phyloP scores from a whole-genome alignment of 2,797 vertebrate species.

The Mustela erminea region DNA sequence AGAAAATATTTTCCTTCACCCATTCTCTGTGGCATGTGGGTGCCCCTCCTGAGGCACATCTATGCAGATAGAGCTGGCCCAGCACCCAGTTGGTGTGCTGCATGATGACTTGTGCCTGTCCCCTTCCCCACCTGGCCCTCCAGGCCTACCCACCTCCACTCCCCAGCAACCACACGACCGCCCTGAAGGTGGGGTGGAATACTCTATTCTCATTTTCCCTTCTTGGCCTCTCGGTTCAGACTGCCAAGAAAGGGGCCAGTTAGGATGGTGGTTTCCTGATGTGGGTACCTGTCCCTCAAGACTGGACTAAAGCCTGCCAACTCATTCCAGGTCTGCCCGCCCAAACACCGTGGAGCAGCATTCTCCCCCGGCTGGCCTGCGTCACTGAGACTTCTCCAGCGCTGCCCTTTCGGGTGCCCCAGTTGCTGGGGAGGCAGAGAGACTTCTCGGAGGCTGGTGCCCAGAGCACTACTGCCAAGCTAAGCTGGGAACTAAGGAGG shows the following conservation, averaged over 20 bases:
- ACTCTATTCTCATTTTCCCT: constrained; percentile 54
- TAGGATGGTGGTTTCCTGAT: constrained; percentile 77
- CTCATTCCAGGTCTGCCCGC: constrained; percentile 57
- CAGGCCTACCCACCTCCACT: neutral
- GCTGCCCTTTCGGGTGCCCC: constrained; percentile 77
- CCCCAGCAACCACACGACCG: neutral
- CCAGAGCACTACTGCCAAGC: constrained; percentile 70
- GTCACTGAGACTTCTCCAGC: constrained; percentile 52
- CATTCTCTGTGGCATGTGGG: constrained; percentile 15
- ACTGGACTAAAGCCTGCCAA: constrained; percentile 61
- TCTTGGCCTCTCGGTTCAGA: constrained; percentile 38
- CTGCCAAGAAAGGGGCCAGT: constrained; percentile 79
- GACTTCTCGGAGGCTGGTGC: constrained; percentile 73
- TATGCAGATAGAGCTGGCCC: neutral
- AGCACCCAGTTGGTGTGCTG: neutral
- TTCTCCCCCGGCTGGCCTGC: constrained; percentile 46
- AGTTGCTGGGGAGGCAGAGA: constrained; percentile 60
- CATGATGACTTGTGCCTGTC: neutral
- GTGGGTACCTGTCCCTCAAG: constrained; percentile 81
- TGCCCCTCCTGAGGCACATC: neutral
- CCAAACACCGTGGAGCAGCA: constrained; percentile 3
- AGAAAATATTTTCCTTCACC: constrained; percentile 74
- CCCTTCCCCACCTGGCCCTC: neutral
- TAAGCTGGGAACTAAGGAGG: constrained; percentile 76
- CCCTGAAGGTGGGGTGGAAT: constrained; percentile 50